Percentiles rank a stretch among this genome's conserved stretches.
These are phyloP conservation scores for Scyliorhinus canicula DNA, from an alignment of 2,797 vertebrate genomes.

Conservation along the genomic window DNA sequence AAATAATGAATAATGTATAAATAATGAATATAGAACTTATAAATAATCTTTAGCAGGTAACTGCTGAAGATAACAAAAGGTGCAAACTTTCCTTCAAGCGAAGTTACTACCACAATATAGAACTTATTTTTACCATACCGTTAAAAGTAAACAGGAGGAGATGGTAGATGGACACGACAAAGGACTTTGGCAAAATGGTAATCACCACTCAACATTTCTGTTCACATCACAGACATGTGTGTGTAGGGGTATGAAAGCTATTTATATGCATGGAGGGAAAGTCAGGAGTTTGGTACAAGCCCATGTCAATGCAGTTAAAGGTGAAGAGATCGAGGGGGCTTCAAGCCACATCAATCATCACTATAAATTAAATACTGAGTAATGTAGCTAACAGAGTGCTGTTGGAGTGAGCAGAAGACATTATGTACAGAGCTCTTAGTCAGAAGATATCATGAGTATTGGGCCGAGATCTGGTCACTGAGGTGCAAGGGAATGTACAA, in stretches of 20 bases:
- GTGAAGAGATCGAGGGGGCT: not conserved
- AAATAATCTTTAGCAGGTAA: no score
- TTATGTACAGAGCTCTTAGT: not conserved
- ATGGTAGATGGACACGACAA: not conserved
- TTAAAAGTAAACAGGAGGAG: not conserved
- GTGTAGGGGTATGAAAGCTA: not conserved
- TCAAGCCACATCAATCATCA: not conserved
- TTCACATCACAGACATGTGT: not conserved
- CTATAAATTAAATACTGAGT: not conserved
- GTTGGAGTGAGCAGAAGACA: no score
- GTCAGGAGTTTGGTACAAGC: not conserved
- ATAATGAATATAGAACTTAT: no score
- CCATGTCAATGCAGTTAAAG: not conserved
- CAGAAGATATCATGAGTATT: not conserved
- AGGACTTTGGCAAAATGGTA: not conserved
- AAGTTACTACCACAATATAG: no score
- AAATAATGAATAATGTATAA: no score
- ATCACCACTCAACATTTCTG: not conserved
- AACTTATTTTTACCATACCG: not conserved
- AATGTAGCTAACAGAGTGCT: not conserved
- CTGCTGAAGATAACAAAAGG: no score
- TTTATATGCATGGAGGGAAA: not conserved
- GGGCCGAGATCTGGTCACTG: not conserved
- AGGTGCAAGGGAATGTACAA: not conserved
- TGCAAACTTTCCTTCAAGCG: no score